These are phyloP conservation scores for Hyles euphorbiae DNA, from an alignment of 1,140 invertebrate genomes.

Conservation along the genomic window DNA sequence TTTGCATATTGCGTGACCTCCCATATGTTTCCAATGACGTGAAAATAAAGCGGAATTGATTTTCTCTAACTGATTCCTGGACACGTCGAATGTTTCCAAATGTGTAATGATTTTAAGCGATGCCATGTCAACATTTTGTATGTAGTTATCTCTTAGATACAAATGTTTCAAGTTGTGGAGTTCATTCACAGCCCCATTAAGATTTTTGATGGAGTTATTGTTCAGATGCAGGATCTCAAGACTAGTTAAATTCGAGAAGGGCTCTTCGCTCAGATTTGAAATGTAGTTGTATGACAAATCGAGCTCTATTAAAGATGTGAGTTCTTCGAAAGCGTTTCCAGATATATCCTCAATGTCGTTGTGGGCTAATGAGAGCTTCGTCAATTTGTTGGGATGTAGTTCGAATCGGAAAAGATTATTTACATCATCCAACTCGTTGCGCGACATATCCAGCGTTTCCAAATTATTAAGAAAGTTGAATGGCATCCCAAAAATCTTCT, in stretches of 20 bases:
- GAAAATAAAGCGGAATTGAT: constrained; percentile 42
- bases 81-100: constrained; percentile 59
- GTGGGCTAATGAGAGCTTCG: constrained; percentile 36
- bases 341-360: constrained; percentile 44
- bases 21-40: constrained; percentile 55
- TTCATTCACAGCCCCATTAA: constrained; percentile 56
- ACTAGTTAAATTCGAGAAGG: constrained; percentile 49
- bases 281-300: constrained; percentile 57
- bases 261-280: constrained; percentile 42
- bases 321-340: constrained; percentile 40
- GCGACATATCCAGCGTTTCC: constrained; percentile 40
- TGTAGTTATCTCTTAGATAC: constrained; percentile 46
- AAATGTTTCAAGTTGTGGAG: constrained; percentile 49
- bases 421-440: constrained; percentile 44
- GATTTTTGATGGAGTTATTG: constrained; percentile 52
- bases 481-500: constrained; percentile 31
- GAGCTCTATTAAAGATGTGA: constrained; percentile 44
- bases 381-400: constrained; percentile 36
- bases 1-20: constrained; percentile 41
- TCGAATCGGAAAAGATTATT: constrained; percentile 49
- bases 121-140: constrained; percentile 44
- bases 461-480: constrained; percentile 40
- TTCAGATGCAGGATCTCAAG: constrained; percentile 45
- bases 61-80: constrained; percentile 44
- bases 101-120: constrained; percentile 54